Evolutionary conservation across 2,797 vertebrate genomes (phyloP).

Genomic region (Urosaurus nigricauda): DNA sequence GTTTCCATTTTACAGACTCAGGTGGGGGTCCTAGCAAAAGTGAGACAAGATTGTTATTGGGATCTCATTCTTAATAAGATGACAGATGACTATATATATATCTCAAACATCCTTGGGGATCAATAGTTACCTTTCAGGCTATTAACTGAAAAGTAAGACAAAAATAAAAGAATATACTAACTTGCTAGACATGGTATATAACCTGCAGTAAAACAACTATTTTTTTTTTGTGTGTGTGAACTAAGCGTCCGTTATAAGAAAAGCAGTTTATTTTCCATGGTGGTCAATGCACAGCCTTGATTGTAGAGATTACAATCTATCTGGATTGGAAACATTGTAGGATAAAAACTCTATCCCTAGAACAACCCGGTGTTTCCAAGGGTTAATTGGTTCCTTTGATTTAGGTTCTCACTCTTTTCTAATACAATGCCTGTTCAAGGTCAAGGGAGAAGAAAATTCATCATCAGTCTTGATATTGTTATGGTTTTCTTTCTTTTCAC

Average conservation of each 20-base stretch:
- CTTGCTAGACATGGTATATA: neutral
- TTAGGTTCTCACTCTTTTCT: constrained; percentile 46
- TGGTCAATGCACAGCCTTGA: constrained; percentile 32
- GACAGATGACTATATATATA: constrained; percentile 11
- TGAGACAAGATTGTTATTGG: neutral
- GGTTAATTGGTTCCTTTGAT: constrained; percentile 56
- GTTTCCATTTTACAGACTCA: constrained; percentile 16
- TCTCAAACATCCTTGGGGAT: constrained; percentile 40
- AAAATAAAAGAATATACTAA: neutral
- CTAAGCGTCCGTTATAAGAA: neutral
- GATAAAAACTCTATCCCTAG: constrained; percentile 21
- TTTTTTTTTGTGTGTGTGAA: neutral
- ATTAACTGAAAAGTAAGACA: constrained; percentile 1
- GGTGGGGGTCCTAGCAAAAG: constrained; percentile 54
- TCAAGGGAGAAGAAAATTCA: constrained; percentile 57
- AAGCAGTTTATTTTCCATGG: neutral
- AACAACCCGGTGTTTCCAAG: constrained; percentile 12
- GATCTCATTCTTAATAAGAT: constrained; percentile 49
- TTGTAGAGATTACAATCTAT: constrained; percentile 18
- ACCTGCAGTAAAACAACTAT: neutral
- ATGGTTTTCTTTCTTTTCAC: neutral
- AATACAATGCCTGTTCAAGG: constrained; percentile 56
- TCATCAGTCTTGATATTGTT: constrained; percentile 38
- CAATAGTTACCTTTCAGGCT: neutral
- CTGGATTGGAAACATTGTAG: constrained; percentile 23